These are phyloP conservation scores for Proteles cristata DNA, from an alignment of 2,113 vertebrate species.

Conservation along the genomic window DNA sequence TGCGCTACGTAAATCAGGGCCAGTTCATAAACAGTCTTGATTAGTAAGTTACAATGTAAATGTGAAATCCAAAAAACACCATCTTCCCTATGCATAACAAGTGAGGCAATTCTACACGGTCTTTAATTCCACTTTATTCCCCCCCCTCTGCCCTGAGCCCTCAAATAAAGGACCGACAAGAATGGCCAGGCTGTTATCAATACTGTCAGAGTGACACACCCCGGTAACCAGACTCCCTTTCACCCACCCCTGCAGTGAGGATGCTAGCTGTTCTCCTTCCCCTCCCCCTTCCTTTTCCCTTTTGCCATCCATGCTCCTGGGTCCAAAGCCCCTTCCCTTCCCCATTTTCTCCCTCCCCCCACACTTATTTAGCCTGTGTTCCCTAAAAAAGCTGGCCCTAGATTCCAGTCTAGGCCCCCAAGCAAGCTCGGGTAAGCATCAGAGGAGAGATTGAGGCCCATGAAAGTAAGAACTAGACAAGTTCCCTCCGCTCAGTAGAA, in stretches of 20 bases:
- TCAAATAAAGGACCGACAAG: neutral
- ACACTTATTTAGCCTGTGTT: neutral
- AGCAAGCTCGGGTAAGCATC: neutral
- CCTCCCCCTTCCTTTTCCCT: neutral
- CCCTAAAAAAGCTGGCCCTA: neutral
- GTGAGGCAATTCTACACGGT: neutral
- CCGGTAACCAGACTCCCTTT: neutral
- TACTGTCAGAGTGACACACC: neutral
- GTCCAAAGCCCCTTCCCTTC: neutral
- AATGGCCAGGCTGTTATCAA: neutral
- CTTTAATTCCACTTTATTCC: neutral
- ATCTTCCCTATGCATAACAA: neutral
- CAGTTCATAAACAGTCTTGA: neutral
- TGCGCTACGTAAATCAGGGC: neutral
- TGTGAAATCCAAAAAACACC: neutral
- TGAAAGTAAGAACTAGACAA: neutral
- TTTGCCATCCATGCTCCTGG: neutral
- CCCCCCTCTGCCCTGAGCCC: neutral
- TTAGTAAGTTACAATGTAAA: neutral
- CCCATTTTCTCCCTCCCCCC: neutral
- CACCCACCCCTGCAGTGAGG: neutral
- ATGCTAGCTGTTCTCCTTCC: neutral
- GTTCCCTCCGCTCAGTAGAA: neutral
- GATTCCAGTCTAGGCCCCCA: neutral
- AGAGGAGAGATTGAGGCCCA: neutral